A percentile compares a stretch with the other conserved stretches of the same genome.
Evolutionary conservation across 2,797 vertebrate species (phyloP).

Genomic region (Catamblyrhynchus diadema): DNA sequence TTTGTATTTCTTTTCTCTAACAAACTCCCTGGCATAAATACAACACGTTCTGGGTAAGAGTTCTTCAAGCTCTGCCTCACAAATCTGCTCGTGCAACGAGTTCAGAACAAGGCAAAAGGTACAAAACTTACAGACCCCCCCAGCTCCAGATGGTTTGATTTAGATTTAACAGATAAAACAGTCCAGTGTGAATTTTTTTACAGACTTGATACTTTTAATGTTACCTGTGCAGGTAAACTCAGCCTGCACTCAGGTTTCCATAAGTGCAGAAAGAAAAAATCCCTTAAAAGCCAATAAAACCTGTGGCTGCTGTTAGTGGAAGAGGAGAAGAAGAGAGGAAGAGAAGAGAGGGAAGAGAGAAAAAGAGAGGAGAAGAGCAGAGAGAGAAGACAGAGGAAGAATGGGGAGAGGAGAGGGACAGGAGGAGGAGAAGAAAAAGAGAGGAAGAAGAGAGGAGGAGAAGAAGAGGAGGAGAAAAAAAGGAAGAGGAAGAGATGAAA

Average conservation of each 20-base stretch:
- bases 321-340: not conserved
- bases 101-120: not conserved
- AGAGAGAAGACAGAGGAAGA: accelerated
- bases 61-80: not conserved
- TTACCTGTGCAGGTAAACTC: not conserved
- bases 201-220: not conserved
- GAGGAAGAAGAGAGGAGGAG: not conserved
- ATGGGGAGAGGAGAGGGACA: not conserved
- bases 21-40: constrained; percentile 84
- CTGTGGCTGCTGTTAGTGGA: not conserved
- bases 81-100: not conserved
- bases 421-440: accelerated
- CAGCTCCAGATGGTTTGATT: not conserved
- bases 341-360: too few species aligned
- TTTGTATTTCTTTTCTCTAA: constrained; percentile 86
- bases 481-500: accelerated
- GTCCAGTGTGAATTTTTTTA: not conserved
- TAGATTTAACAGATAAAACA: not conserved
- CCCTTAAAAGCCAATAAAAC: not conserved
- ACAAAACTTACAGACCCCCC: not conserved
- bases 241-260: not conserved
- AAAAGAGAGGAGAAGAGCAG: not conserved
- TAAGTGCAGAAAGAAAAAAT: not conserved
- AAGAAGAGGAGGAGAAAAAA: accelerated
- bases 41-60: not conserved